These are phyloP conservation scores for Myxocyprinus asiaticus DNA, from an alignment of 2,113 vertebrate species.

Conservation along the genomic window DNA sequence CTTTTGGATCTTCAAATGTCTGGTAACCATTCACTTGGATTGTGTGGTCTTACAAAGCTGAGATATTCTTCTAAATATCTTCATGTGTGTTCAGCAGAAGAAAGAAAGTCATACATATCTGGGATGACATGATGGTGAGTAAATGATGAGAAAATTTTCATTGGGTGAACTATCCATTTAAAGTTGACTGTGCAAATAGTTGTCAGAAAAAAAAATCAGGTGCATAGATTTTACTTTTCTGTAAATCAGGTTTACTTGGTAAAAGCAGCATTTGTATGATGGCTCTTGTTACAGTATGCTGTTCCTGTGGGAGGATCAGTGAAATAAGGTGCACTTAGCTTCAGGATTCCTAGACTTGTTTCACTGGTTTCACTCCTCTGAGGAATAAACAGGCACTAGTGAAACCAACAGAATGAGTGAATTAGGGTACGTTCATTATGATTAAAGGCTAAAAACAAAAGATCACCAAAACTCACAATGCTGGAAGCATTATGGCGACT, in stretches of 20 bases:
- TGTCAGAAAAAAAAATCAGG: background rate
- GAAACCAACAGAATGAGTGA: conserved; percentile 2
- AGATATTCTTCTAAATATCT: no score
- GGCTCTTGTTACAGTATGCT: conserved; percentile 18
- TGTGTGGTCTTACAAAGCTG: no score
- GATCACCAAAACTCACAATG: background rate
- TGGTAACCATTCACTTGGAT: no score
- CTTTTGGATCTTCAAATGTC: no score
- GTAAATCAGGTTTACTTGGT: background rate
- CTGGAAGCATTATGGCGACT: background rate
- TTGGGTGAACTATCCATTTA: no score
- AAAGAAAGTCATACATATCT: no score
- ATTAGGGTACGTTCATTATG: background rate
- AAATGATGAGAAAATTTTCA: no score
- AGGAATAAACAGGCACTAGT: background rate
- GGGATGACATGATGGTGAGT: no score
- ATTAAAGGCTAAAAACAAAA: background rate
- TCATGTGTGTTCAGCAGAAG: no score
- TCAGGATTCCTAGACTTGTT: conserved; percentile 8
- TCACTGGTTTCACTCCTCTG: conserved; percentile 25
- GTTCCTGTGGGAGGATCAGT: conserved; percentile 19
- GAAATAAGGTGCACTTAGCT: conserved; percentile 6
- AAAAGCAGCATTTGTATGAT: background rate
- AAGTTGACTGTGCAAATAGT: no score
- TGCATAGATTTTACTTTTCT: background rate